Percentiles rank a stretch among this genome's conserved stretches.
Evolutionary conservation across 2,888 invertebrate genomes (phyloP).

Genomic region (Pelosia muscerda): DNA sequence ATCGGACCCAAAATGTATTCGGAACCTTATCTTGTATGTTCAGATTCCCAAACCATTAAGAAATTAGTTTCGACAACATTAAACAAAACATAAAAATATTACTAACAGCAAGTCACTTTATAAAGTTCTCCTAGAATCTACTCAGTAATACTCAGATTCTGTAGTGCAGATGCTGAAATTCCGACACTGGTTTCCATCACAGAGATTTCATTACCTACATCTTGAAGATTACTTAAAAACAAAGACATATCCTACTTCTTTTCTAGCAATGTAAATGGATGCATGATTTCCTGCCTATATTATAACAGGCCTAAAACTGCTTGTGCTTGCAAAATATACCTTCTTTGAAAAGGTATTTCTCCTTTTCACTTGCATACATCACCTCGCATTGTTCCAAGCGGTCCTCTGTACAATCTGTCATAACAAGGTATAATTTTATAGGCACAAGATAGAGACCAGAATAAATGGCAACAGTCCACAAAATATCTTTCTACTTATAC

Average conservation of each 20-base stretch:
- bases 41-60: conserved; percentile 78
- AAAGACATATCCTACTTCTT: conserved; percentile 76
- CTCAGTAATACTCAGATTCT: conserved; percentile 83
- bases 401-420: conserved; percentile 81
- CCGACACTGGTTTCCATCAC: conserved; percentile 82
- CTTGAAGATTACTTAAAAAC: conserved; percentile 77
- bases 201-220: conserved; percentile 81
- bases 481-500: conserved; percentile 36
- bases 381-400: conserved; percentile 79
- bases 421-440: conserved; percentile 72
- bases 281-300: conserved; percentile 76
- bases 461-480: conserved; percentile 67
- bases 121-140: conserved; percentile 79
- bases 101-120: conserved; percentile 83
- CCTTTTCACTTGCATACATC: conserved; percentile 81
- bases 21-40: conserved; percentile 68
- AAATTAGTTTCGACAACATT: conserved; percentile 85
- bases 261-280: conserved; percentile 79
- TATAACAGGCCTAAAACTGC: conserved; percentile 71
- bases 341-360: conserved; percentile 65
- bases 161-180: conserved; percentile 75
- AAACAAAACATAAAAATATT: conserved; percentile 83
- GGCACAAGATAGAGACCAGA: conserved; percentile 69
- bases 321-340: conserved; percentile 80
- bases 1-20: conserved; percentile 79